phyloP scores from a whole-genome alignment of 2,113 vertebrate species.

The Petroica traversi region DNA sequence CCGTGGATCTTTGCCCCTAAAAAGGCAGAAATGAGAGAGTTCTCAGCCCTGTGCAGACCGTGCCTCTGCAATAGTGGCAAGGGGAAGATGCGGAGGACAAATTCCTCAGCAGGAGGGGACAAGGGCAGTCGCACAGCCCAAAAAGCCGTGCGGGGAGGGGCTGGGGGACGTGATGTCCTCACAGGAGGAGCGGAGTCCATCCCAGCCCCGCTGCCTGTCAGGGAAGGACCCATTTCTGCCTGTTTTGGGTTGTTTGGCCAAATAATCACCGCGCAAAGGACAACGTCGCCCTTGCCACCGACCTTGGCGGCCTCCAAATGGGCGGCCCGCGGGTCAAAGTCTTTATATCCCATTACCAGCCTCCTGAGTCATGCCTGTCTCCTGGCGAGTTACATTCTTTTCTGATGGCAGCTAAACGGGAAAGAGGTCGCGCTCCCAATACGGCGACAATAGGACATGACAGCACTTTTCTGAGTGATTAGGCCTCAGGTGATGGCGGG shows the following conservation, averaged over 20 bases:
- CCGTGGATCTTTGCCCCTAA: background rate
- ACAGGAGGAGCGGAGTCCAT: background rate
- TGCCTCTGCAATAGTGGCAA: background rate
- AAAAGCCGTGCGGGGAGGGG: rapidly evolving
- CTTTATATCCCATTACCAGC: conserved; percentile 23
- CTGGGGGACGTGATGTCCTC: background rate
- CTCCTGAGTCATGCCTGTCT: conserved; percentile 19
- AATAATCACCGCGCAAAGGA: background rate
- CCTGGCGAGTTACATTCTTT: conserved; percentile 11
- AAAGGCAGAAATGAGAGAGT: background rate
- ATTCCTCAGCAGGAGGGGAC: background rate
- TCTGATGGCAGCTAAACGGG: conserved; percentile 39
- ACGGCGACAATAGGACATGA: conserved; percentile 48
- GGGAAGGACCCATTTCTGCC: rapidly evolving
- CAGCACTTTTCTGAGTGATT: conserved; percentile 52
- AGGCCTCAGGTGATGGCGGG: conserved; percentile 30
- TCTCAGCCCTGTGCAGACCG: background rate
- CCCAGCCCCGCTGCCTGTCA: background rate
- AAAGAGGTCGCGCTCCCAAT: conserved; percentile 56
- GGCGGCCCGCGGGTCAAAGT: background rate
- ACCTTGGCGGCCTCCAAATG: background rate
- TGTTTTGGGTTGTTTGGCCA: background rate
- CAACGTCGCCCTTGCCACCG: background rate
- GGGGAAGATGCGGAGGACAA: background rate
- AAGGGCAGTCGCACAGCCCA: rapidly evolving